Conservation (phyloP, 2,888 invertebrate genomes). For the Achlya flavicornis region DNA sequence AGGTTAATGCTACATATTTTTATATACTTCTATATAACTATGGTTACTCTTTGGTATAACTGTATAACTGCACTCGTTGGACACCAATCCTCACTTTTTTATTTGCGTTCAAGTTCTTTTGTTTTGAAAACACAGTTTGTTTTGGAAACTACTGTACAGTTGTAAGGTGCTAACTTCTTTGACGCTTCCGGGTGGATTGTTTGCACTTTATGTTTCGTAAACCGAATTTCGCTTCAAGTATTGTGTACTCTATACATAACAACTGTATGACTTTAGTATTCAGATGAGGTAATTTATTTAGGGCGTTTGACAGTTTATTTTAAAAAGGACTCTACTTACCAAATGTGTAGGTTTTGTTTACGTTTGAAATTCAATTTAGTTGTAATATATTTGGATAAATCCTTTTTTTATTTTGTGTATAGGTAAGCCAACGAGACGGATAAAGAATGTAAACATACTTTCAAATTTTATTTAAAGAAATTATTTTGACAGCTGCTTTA, state of each 20-base stretch:
- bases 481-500: too few relatives aligned
- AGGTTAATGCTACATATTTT: too few relatives aligned
- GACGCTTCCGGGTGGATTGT: constrained; percentile 23
- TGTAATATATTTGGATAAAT: too few relatives aligned
- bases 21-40: too few relatives aligned
- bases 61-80: constrained; percentile 19
- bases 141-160: constrained; percentile 34
- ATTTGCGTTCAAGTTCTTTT: constrained; percentile 44
- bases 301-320: background rate
- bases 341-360: background rate
- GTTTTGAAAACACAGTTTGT: constrained; percentile 50
- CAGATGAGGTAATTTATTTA: background rate
- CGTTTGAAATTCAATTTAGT: too few relatives aligned
- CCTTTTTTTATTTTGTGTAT: too few relatives aligned
- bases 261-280: background rate
- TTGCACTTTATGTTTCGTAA: constrained; percentile 25
- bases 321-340: background rate
- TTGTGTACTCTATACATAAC: background rate
- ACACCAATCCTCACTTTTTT: constrained; percentile 26
- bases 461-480: too few relatives aligned
- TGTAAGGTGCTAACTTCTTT: constrained; percentile 19
- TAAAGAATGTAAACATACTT: too few relatives aligned
- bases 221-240: constrained; percentile 23
- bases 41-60: too few relatives aligned
- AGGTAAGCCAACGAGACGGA: too few relatives aligned